phyloP scores from a whole-genome alignment of 2,797 vertebrate species.

The Hozukius guyotensis region DNA sequence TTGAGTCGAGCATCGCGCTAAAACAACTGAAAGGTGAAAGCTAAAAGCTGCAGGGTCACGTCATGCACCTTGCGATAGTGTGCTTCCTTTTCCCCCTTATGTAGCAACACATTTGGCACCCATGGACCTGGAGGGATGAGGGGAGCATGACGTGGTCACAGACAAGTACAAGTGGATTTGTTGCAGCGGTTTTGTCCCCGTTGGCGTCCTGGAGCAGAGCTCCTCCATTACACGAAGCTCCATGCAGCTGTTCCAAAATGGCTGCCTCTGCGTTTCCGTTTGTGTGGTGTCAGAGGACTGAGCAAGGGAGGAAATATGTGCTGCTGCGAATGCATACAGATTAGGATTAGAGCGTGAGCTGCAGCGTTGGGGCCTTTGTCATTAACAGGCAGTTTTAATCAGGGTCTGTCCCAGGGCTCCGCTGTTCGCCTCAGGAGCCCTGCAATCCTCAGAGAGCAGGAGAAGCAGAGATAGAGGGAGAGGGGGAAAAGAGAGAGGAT shows the following conservation, averaged over 20 bases:
- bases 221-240: slow-evolving; percentile 82
- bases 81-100: background rate
- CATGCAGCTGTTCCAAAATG: slow-evolving; percentile 82
- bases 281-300: slow-evolving; percentile 62
- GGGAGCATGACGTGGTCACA: background rate
- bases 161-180: slow-evolving; percentile 28
- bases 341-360: slow-evolving; percentile 80
- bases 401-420: slow-evolving; percentile 75
- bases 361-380: slow-evolving; percentile 70
- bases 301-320: slow-evolving; percentile 59
- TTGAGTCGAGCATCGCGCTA: background rate
- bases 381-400: slow-evolving; percentile 83
- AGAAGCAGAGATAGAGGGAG: slow-evolving; percentile 43
- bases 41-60: slow-evolving; percentile 21
- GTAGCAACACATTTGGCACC: background rate
- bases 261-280: slow-evolving; percentile 72
- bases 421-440: slow-evolving; percentile 68
- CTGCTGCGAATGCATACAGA: slow-evolving; percentile 71
- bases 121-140: background rate
- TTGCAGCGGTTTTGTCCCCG: slow-evolving; percentile 27
- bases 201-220: slow-evolving; percentile 57
- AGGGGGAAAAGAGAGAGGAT: slow-evolving; percentile 33
- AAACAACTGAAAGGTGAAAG: background rate
- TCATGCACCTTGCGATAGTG: background rate
- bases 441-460: slow-evolving; percentile 62